Evolutionary conservation across 2,113 vertebrate genomes (phyloP), one percentile per base, ranked within the genome.

Genomic region (Dasypus novemcinctus): DNA sequence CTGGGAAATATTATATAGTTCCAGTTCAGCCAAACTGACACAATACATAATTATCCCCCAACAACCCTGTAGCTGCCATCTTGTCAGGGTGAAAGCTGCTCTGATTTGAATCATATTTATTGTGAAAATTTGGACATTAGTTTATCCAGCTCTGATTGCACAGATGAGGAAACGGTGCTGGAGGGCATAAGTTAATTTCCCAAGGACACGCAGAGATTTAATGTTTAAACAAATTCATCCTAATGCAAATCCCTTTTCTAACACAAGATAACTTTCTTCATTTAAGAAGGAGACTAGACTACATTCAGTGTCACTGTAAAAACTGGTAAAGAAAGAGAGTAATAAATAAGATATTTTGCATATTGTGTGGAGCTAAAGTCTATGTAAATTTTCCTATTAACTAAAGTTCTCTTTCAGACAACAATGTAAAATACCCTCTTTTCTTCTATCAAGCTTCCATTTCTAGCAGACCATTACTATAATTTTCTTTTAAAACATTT

Each of bases 401-500:
- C 75, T 63, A 43, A 43, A 4, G 71, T 15, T 86, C 0, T 87
- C 46, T 96, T 94, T 71, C 84, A 29, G 74, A 92, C 96, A 90
- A 93, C 71, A 96, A 90, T 96, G 41, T 43, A 74, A 29, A 75
- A 43, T 75, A 72, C 13, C n/a, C 12, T 96, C 10, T 92, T 82
- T 95, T 81, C 78, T 93, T 61, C 4, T 64, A 71, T 92, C 59
- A 71, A 14, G 63, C 61, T 89, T 82, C 91, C 93, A 92, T 96
- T 96, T 90, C 84, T 38, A 61, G 88, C 57, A 93, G 11, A 38
- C 25, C 3, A 74, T 90, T 90, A 86, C 36, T 0, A 96, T 13
- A 20, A 89, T 91, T 93, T 97, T 87, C 43, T 63, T 95, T 94
- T 86, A 95, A 89, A 80, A 87, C 69, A 75, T 84, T 94, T 79